Conservation (phyloP, 2,888 invertebrate genomes). For the Gastracanthus pulcherrimus region DNA sequence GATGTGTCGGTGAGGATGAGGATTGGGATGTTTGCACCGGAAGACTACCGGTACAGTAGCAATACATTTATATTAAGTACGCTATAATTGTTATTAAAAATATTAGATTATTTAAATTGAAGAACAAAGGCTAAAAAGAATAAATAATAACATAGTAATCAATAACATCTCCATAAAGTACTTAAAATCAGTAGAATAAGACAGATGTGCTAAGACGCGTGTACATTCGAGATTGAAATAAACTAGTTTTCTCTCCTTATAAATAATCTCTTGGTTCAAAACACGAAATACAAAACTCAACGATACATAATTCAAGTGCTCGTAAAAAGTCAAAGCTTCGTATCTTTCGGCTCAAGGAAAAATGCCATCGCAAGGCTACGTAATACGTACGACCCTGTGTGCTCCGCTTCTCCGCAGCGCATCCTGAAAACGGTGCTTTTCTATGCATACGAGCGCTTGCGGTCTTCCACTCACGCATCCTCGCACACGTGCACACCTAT, state of each 20-base stretch:
- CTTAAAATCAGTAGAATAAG: no score
- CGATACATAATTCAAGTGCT: background rate
- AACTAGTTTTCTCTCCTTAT: background rate
- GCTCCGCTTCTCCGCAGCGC: no score
- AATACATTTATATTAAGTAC: no score
- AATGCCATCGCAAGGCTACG: background rate
- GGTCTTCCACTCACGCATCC: background rate
- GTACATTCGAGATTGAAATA: background rate
- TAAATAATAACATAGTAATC: no score
- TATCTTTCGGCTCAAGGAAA: background rate
- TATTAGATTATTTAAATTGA: no score
- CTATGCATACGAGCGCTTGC: slow-evolving; percentile 7
- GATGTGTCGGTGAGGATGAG: no score
- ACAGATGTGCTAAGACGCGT: background rate
- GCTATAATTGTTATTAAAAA: no score
- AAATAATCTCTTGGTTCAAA: background rate
- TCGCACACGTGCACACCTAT: no score
- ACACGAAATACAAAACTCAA: background rate
- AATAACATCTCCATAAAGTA: no score
- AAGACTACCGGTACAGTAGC: no score
- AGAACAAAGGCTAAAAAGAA: no score
- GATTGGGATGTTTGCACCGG: no score
- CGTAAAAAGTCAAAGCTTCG: slow-evolving; percentile 1
- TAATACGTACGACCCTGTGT: background rate
- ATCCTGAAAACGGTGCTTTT: background rate